Percentiles rank a stretch among this genome's conserved stretches.
Conservation (phyloP, 2,113 vertebrate genomes). For the Oncorhynchus tshawytscha region DNA sequence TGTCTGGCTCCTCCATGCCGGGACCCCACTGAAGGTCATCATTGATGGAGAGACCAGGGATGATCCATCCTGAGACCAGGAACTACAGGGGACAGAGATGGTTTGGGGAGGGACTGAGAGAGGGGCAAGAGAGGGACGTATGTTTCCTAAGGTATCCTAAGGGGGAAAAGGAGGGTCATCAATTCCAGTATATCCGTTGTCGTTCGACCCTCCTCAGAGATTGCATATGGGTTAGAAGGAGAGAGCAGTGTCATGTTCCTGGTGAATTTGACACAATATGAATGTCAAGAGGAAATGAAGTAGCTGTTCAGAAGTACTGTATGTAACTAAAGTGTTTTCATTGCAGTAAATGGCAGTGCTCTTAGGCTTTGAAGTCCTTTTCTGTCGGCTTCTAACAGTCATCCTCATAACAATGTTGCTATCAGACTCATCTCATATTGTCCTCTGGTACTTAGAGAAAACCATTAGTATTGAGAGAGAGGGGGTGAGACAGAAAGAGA, state of each 20-base stretch:
- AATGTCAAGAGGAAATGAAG: too few relatives aligned
- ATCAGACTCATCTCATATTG: too few relatives aligned
- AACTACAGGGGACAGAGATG: constrained; percentile 23
- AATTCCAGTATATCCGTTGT: background rate
- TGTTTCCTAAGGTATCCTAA: background rate
- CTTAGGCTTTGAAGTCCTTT: too few relatives aligned
- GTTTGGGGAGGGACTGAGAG: background rate
- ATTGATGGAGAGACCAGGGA: constrained; percentile 47
- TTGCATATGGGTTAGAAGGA: background rate
- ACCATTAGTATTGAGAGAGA: too few relatives aligned
- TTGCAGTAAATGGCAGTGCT: too few relatives aligned
- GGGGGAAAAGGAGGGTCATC: constrained; percentile 7
- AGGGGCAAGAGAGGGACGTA: constrained; percentile 13
- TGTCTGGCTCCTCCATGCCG: constrained; percentile 45
- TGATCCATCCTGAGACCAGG: constrained; percentile 51
- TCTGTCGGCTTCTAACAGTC: too few relatives aligned
- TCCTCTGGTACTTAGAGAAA: too few relatives aligned
- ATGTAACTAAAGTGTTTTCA: too few relatives aligned
- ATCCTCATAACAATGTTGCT: too few relatives aligned
- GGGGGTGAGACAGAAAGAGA: too few relatives aligned
- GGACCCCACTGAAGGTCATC: constrained; percentile 64
- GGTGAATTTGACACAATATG: too few relatives aligned
- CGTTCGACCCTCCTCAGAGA: background rate
- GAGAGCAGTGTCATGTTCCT: background rate
- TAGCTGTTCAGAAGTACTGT: too few relatives aligned